Conservation (phyloP, 2,797 vertebrate genomes). For the Natrix natrix region DNA sequence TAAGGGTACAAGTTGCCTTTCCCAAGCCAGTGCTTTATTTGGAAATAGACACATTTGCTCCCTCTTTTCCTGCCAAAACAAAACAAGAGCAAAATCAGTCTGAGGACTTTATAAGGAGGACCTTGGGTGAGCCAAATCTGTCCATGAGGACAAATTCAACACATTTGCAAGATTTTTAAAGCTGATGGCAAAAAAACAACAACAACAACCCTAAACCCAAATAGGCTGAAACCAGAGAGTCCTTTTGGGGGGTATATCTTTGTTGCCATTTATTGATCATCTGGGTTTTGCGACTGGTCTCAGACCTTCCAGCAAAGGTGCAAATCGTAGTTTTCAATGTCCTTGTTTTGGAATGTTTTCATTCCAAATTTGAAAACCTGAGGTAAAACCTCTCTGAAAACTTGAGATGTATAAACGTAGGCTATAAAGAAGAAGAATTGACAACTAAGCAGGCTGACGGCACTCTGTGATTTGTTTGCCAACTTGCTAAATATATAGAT, state of each 20-base stretch:
- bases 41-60: not conserved
- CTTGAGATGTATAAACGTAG: not conserved
- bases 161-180: not conserved
- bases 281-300: not conserved
- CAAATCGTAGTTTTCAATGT: not conserved
- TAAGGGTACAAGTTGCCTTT: not conserved
- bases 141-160: not conserved
- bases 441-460: not conserved
- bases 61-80: not conserved
- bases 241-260: not conserved
- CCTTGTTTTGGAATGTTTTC: not conserved
- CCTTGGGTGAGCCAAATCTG: not conserved
- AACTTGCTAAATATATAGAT: not conserved
- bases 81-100: not conserved
- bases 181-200: not conserved
- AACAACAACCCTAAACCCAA: no score
- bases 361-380: not conserved
- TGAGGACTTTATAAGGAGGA: not conserved
- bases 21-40: not conserved
- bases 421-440: not conserved
- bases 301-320: not conserved
- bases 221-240: no score
- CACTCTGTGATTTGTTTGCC: not conserved
- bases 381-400: not conserved
- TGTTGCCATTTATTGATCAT: not conserved